A percentile compares a stretch with the other conserved stretches of the same genome.
Conservation (phyloP, 2,113 vertebrate species). For the Dromaius novaehollandiae region DNA sequence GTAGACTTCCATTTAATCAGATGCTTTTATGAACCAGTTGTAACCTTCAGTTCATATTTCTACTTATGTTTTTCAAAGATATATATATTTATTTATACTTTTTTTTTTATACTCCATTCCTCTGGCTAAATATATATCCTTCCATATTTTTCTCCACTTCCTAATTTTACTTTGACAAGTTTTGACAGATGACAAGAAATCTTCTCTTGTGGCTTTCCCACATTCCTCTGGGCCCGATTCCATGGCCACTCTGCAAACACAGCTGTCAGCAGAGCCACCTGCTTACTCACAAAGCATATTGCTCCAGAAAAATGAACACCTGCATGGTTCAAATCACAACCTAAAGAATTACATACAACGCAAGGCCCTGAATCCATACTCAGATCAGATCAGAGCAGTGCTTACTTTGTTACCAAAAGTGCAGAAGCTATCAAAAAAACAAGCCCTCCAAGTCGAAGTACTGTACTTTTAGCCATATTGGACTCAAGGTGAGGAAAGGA, state of each 20-base stretch:
- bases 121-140: not conserved
- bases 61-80: not conserved
- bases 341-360: not conserved
- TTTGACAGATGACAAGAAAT: slow-evolving; percentile 30
- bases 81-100: not conserved
- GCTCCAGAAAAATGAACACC: not conserved
- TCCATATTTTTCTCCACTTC: not conserved
- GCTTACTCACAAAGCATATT: not conserved
- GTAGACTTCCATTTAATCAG: not conserved
- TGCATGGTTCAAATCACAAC: not conserved
- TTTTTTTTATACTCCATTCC: not conserved
- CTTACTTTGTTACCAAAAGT: not conserved
- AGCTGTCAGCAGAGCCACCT: slow-evolving; percentile 30
- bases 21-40: not conserved
- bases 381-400: not conserved
- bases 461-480: not conserved
- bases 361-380: not conserved
- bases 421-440: not conserved
- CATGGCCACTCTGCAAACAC: not conserved
- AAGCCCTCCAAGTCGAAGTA: not conserved
- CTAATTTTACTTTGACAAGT: slow-evolving; percentile 37
- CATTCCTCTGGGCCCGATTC: not conserved
- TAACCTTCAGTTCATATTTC: not conserved
- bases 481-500: not conserved
- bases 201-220: slow-evolving; percentile 34